phyloP scores from a whole-genome alignment of 2,797 vertebrate genomes.

The Parotocinclus haroldoi region DNA sequence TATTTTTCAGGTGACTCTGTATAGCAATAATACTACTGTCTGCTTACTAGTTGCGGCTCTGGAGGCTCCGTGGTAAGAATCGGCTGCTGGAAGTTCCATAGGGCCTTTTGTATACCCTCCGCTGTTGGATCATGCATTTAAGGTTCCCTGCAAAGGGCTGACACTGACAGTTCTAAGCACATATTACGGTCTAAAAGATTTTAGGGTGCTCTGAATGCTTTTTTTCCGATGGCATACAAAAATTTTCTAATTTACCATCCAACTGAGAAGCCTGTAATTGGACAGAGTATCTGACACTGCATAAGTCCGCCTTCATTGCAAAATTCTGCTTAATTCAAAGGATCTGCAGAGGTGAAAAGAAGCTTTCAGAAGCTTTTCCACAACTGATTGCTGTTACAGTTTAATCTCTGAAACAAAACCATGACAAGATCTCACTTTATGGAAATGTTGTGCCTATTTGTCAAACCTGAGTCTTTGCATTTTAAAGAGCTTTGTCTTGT shows the following conservation, averaged over 20 bases:
- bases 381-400: constrained; percentile 33
- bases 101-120: too few species aligned
- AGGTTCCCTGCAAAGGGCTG: too few species aligned
- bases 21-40: background rate
- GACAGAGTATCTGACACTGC: constrained; percentile 12
- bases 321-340: constrained; percentile 27
- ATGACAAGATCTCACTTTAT: constrained; percentile 25
- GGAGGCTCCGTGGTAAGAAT: too few species aligned
- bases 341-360: constrained; percentile 6
- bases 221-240: background rate
- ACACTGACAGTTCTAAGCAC: background rate
- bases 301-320: constrained; percentile 21
- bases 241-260: background rate
- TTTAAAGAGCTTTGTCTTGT: constrained; percentile 21
- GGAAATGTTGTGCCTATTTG: constrained; percentile 38
- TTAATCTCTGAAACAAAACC: constrained; percentile 37
- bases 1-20: background rate
- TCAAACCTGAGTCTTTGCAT: constrained; percentile 24
- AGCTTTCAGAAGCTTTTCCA: constrained; percentile 7
- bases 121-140: too few species aligned
- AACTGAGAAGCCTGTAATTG: constrained; percentile 22
- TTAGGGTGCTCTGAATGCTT: background rate
- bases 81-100: too few species aligned
- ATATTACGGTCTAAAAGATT: constrained; percentile 5
- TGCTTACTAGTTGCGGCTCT: background rate